A percentile compares a stretch with the other conserved stretches of the same genome.
Evolutionary conservation across 30 jellyfish, hydroid and myxozoan genomes (phyloP).

Genomic region (Kudoa iwatai): DNA sequence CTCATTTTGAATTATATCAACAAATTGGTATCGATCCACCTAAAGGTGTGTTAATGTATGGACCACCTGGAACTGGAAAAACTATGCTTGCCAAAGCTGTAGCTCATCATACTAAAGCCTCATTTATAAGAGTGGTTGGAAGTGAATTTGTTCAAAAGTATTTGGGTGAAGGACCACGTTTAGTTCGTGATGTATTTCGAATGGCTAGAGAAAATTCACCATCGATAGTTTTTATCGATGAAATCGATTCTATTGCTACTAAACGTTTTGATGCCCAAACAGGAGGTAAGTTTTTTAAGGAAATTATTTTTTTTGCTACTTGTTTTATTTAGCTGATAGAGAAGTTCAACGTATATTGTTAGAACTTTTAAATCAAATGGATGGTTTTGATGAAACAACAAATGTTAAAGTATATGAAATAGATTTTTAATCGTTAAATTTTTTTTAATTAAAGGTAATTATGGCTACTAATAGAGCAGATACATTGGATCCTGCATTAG

Average conservation of each 20-base stretch:
- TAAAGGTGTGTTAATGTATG: constrained; percentile 69
- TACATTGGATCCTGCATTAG: constrained; percentile 67
- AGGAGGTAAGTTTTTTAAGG: no score
- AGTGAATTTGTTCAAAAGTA: constrained; percentile 77
- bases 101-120: constrained; percentile 78
- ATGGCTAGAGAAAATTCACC: constrained; percentile 77
- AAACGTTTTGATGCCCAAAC: constrained; percentile 87
- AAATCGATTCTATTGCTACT: constrained; percentile 82
- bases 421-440: no score
- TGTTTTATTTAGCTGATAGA: no score
- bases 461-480: constrained; percentile 90
- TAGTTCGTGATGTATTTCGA: constrained; percentile 74
- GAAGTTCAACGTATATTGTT: constrained; percentile 58
- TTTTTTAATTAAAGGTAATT: no score
- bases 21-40: constrained; percentile 96
- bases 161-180: constrained; percentile 83
- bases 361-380: constrained; percentile 70
- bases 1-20: constrained; percentile 42
- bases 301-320: no score
- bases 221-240: constrained; percentile 54
- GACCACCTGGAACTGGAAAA: no score
- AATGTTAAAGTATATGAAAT: constrained; percentile 33
- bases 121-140: constrained; percentile 66
- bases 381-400: constrained; percentile 64
- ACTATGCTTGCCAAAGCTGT: constrained; percentile 86